A percentile compares a stretch with the other conserved stretches of the same genome.
phyloP scores from a whole-genome alignment of 2,888 invertebrate species.

The Tuberolachnus salignus region DNA sequence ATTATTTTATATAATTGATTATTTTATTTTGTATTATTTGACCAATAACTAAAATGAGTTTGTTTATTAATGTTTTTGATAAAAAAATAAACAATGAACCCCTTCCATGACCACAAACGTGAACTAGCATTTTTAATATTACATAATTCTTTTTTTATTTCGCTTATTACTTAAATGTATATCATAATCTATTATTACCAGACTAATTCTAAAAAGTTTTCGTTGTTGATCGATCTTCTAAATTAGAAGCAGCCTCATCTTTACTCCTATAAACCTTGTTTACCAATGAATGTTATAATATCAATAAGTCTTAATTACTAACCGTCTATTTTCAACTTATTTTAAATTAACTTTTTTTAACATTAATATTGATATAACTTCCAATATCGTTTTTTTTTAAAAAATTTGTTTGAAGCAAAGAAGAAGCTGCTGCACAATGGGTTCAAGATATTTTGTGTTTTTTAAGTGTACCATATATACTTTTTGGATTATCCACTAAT shows the following conservation, averaged over 20 bases:
- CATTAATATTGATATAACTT: slow-evolving; percentile 27
- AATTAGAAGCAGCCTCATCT: slow-evolving; percentile 5
- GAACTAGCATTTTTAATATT: not conserved
- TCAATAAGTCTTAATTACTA: slow-evolving; percentile 21
- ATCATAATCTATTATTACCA: slow-evolving; percentile 21
- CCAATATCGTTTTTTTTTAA: slow-evolving; percentile 14
- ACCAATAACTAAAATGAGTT: slow-evolving; percentile 43
- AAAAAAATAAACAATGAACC: slow-evolving; percentile 49
- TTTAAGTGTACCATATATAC: not conserved
- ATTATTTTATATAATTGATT: slow-evolving; percentile 28
- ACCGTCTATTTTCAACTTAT: slow-evolving; percentile 7
- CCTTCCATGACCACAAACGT: slow-evolving; percentile 1
- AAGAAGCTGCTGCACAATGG: not conserved
- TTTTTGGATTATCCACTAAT: not conserved
- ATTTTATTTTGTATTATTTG: slow-evolving; percentile 35
- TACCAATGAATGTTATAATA: slow-evolving; percentile 39
- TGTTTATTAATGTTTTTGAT: slow-evolving; percentile 48
- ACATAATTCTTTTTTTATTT: slow-evolving; percentile 10
- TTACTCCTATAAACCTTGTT: slow-evolving; percentile 39
- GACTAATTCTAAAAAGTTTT: slow-evolving; percentile 40
- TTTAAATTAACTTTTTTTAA: slow-evolving; percentile 8
- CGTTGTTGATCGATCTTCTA: slow-evolving; percentile 17
- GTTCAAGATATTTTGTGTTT: not conserved
- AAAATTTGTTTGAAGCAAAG: slow-evolving; percentile 15
- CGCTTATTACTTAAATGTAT: not conserved